phyloP scores from a whole-genome alignment of 30 jellyfish, hydroid and myxozoan genomes.

The Sanderia malayensis region DNA sequence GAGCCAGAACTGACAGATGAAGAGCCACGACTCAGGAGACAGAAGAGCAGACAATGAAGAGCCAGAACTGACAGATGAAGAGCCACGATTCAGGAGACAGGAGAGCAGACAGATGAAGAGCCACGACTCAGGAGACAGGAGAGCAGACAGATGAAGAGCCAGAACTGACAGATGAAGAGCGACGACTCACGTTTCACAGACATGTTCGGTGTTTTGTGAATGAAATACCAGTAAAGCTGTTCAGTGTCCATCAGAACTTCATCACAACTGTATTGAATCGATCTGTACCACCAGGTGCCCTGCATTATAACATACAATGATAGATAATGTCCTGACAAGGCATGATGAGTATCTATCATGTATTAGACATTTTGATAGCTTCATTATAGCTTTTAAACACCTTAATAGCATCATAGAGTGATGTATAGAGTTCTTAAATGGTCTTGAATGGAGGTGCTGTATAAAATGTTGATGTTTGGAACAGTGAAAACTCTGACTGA shows the following conservation, averaged over 20 bases:
- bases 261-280: conserved; percentile 96
- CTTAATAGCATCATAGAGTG: background rate
- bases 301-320: conserved; percentile 7
- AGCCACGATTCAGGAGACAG: too few relatives aligned
- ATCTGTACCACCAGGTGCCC: conserved; percentile 99
- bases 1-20: too few relatives aligned
- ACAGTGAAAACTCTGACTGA: background rate
- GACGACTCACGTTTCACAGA: conserved; percentile 78
- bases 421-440: background rate
- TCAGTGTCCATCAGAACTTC: conserved; percentile 97
- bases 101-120: too few relatives aligned
- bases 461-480: background rate
- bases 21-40: too few relatives aligned
- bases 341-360: too few relatives aligned
- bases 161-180: too few relatives aligned
- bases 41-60: too few relatives aligned
- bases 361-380: background rate
- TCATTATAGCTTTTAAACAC: background rate
- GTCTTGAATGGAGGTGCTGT: background rate
- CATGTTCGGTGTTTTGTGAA: conserved; percentile 89
- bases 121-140: too few relatives aligned
- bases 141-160: too few relatives aligned
- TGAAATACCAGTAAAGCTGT: conserved; percentile 73
- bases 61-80: too few relatives aligned
- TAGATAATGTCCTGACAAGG: background rate